Base-by-base conservation (phyloP, 92 coral and sea anemone species). In the Desmophyllum pertusum region DNA sequence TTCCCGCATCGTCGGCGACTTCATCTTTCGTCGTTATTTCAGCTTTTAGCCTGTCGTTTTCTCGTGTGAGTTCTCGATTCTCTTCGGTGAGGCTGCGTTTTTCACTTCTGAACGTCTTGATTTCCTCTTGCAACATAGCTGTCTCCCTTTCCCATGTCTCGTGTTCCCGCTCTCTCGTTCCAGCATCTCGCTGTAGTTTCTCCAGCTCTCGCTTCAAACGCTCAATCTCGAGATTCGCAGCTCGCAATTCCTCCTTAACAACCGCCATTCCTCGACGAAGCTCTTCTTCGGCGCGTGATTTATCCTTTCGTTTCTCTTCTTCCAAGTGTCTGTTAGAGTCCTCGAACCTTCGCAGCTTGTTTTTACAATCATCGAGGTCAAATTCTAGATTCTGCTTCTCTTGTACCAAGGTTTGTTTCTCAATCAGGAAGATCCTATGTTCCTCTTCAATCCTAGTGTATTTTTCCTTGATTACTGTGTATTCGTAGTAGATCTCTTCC, bases 221-320 rank as follows among this genome's bases (percentile, higher is more conserved):
- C 66, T 93, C 96, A 14, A 81, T 88, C 45, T 92, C 93, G 3
- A 76, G 78, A 42, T 67, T 84, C 18, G 85, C 86, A 21, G 29
- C 66, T 13, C 85, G 59, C 41, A 90, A 37, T 37, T 86, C 93
- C n/a, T n/a, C n/a, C n/a, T n/a, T n/a, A n/a, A n/a, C n/a, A n/a
- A n/a, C n/a, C n/a, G n/a, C n/a, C n/a, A n/a, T n/a, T n/a, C n/a
- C 84, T 2, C 81, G 89, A 65, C 88, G 36, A 29, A 88, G 67
- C 41, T 87, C 90, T 59, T 84, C 88, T 45, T 89, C 93, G 29
- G 88, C 27, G 15, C 89, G 83, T 45, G 89, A n/a, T 52, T 86
- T 91, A 46, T 93, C 96, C 79, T 87, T 85, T 33, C 88, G 89
- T 73, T 92, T 93, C 63, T 91, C 94, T 23, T 84, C 82, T 25